Evolutionary conservation across 2,113 vertebrate species (phyloP).

Genomic region (Numenius arquata): DNA sequence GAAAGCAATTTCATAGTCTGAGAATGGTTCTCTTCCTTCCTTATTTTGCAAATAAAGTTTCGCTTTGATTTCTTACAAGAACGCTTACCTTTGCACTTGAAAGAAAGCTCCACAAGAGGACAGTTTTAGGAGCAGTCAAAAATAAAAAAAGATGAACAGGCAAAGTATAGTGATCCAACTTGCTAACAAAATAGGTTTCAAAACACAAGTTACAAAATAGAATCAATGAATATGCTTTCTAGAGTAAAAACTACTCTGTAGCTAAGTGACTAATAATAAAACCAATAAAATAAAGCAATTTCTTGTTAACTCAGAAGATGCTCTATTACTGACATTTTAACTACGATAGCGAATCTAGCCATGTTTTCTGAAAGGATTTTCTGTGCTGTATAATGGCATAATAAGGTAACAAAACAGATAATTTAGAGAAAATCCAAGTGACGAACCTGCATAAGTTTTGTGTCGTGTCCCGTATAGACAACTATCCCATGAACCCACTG

Average conservation of each 20-base stretch:
- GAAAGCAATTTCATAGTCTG: neutral
- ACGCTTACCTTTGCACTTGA: neutral
- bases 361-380: neutral
- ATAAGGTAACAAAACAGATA: neutral
- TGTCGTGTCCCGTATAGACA: constrained; percentile 98
- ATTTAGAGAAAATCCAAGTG: neutral
- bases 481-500: constrained; percentile 98
- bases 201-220: neutral
- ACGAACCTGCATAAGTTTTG: constrained; percentile 98
- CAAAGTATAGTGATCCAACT: neutral
- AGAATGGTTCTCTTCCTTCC: neutral
- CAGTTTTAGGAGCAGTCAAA: constrained; percentile 1
- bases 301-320: no score
- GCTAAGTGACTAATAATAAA: neutral
- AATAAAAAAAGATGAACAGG: neutral
- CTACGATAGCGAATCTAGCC: neutral
- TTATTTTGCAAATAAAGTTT: neutral
- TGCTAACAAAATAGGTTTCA: neutral
- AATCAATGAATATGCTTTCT: neutral
- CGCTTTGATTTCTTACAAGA: neutral
- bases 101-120: neutral
- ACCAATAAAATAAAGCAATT: no score
- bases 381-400: neutral
- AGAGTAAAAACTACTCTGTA: neutral
- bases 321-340: neutral